A percentile compares a stretch with the other conserved stretches of the same genome.
These are phyloP conservation scores for Hermodice carunculata DNA, from an alignment of 2,888 invertebrate genomes.

Conservation along the genomic window DNA sequence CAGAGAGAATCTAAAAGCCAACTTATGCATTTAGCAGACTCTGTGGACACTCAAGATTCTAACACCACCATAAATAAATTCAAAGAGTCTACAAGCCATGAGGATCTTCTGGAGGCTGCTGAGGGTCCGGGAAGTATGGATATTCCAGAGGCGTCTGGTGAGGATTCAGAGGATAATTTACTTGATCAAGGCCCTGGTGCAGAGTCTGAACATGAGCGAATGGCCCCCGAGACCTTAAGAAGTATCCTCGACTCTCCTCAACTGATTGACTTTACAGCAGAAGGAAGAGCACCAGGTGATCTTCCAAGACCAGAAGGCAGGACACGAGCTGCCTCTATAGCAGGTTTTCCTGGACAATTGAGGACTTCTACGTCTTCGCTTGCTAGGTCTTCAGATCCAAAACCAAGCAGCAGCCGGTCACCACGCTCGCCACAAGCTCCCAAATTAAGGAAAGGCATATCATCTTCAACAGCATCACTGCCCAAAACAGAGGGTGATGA, in stretches of 20 bases:
- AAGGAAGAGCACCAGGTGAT: neutral
- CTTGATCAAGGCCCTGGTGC: neutral
- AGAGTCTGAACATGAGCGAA: neutral
- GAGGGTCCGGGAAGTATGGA: constrained; percentile 11
- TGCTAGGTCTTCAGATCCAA: too few relatives aligned
- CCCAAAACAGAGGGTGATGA: too few relatives aligned
- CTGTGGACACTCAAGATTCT: constrained; percentile 33
- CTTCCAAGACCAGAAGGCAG: too few relatives aligned
- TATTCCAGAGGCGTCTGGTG: neutral
- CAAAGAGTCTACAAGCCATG: constrained; percentile 13
- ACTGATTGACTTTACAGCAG: constrained; percentile 38
- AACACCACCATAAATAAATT: constrained; percentile 20
- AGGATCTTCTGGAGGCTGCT: constrained; percentile 14
- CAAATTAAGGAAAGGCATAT: too few relatives aligned
- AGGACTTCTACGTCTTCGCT: too few relatives aligned
- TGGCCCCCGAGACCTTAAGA: neutral
- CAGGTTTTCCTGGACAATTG: too few relatives aligned
- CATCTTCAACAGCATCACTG: too few relatives aligned
- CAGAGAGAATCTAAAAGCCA: constrained; percentile 19
- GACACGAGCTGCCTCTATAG: too few relatives aligned
- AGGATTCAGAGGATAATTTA: neutral
- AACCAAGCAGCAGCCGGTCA: too few relatives aligned
- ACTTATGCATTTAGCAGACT: constrained; percentile 23
- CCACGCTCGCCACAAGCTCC: neutral
- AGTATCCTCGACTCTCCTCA: constrained; percentile 35